Evolutionary conservation across 2,113 vertebrate genomes (phyloP).

Genomic region (Numida meleagris): DNA sequence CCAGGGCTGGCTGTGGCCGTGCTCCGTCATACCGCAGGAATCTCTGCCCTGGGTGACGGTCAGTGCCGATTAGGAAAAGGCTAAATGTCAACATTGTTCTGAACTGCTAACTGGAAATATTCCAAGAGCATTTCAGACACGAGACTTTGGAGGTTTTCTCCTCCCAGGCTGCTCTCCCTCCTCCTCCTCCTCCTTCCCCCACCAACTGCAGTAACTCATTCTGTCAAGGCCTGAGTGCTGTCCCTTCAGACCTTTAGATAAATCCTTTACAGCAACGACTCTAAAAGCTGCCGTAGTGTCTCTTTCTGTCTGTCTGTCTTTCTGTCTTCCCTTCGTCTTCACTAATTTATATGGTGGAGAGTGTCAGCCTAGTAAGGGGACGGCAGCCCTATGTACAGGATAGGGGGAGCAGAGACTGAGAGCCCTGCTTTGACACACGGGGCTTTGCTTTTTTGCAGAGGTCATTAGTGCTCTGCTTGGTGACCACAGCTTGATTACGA

Average conservation of each 20-base stretch:
- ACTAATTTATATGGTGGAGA: constrained; percentile 17
- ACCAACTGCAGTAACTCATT: constrained; percentile 36
- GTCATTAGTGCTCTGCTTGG: constrained; percentile 68
- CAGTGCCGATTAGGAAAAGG: constrained; percentile 57
- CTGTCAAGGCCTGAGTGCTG: constrained; percentile 65
- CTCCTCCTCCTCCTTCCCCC: background rate
- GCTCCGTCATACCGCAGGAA: constrained; percentile 48
- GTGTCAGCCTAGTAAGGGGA: constrained; percentile 10
- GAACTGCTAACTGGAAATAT: constrained; percentile 55
- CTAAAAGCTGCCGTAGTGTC: constrained; percentile 37
- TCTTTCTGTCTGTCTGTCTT: constrained; percentile 44
- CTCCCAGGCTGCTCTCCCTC: constrained; percentile 44
- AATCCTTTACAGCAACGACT: constrained; percentile 52
- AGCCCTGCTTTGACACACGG: constrained; percentile 24
- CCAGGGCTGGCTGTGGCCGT: background rate
- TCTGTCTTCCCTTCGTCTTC: background rate
- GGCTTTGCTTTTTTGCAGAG: constrained; percentile 66
- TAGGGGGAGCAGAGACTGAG: constrained; percentile 5
- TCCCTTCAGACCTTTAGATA: constrained; percentile 64
- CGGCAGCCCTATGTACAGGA: background rate
- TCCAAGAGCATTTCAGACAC: constrained; percentile 61
- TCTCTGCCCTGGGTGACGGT: constrained; percentile 65
- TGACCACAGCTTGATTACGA: constrained; percentile 74
- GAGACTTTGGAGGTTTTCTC: constrained; percentile 55
- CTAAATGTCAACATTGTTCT: constrained; percentile 78